Evolutionary conservation across 2,113 vertebrate species (phyloP).

Genomic region (Formicarius rufipectus): DNA sequence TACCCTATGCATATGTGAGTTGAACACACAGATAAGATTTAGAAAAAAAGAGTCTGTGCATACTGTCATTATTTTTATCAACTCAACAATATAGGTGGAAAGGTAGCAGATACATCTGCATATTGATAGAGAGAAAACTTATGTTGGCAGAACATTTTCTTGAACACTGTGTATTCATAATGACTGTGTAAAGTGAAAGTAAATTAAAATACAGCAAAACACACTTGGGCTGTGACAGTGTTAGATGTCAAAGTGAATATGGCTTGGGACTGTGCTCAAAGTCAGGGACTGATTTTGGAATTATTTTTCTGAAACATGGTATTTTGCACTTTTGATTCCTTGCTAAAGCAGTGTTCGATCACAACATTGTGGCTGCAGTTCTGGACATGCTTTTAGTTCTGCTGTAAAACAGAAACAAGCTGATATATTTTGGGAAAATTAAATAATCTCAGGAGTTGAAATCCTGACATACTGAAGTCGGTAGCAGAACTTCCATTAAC

Average conservation of each 20-base stretch:
- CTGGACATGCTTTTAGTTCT: not conserved
- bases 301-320: not conserved
- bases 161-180: not conserved
- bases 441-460: not conserved
- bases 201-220: not conserved
- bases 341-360: not conserved
- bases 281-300: not conserved
- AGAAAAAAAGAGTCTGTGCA: not conserved
- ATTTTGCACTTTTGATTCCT: not conserved
- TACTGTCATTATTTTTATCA: not conserved
- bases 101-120: not conserved
- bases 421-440: not conserved
- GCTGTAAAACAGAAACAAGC: not conserved
- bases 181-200: not conserved
- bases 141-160: not conserved
- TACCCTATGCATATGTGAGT: not conserved
- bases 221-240: not conserved
- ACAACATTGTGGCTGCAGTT: not conserved
- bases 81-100: not conserved
- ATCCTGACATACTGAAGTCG: not conserved
- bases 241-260: not conserved
- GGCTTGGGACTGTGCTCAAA: not conserved
- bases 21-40: not conserved
- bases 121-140: not conserved
- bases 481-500: conserved; percentile 4